A percentile compares a stretch with the other conserved stretches of the same genome.
Evolutionary conservation across 2,888 invertebrate species (phyloP).

Genomic region (Tetranychus truncatus): DNA sequence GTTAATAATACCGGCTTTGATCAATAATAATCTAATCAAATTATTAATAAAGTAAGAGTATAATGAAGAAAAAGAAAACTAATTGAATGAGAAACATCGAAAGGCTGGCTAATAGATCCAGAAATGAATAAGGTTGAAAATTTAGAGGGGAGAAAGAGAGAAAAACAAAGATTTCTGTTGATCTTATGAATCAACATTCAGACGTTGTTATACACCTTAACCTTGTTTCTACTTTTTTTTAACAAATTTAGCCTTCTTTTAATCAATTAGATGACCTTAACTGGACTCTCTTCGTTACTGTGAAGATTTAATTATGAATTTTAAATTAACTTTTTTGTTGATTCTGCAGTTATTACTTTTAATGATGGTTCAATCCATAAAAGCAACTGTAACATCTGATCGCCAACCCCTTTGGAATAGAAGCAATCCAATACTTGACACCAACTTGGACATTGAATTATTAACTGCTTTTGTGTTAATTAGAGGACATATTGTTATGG

Average conservation of each 20-base stretch:
- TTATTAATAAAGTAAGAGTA: no score
- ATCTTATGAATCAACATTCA: no score
- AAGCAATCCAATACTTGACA: neutral
- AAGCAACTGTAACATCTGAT: neutral
- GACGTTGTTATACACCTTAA: neutral
- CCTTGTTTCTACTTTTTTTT: neutral
- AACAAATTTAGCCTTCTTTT: neutral
- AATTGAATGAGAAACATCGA: no score
- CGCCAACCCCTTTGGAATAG: neutral
- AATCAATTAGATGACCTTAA: neutral
- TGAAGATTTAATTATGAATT: neutral
- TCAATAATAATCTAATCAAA: no score
- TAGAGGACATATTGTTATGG: constrained; percentile 20
- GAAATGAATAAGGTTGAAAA: no score
- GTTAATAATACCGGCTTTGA: no score
- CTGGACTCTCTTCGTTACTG: neutral
- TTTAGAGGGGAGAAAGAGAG: no score
- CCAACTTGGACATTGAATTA: constrained; percentile 13
- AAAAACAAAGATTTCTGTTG: no score
- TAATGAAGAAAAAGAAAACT: no score
- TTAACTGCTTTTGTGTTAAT: constrained; percentile 17
- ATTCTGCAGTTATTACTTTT: no score
- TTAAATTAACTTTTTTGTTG: neutral
- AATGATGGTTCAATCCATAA: neutral
- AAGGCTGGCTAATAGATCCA: no score